These are phyloP conservation scores for Sarcophaga carnaria DNA, from an alignment of 2,888 invertebrate species.

Conservation along the genomic window DNA sequence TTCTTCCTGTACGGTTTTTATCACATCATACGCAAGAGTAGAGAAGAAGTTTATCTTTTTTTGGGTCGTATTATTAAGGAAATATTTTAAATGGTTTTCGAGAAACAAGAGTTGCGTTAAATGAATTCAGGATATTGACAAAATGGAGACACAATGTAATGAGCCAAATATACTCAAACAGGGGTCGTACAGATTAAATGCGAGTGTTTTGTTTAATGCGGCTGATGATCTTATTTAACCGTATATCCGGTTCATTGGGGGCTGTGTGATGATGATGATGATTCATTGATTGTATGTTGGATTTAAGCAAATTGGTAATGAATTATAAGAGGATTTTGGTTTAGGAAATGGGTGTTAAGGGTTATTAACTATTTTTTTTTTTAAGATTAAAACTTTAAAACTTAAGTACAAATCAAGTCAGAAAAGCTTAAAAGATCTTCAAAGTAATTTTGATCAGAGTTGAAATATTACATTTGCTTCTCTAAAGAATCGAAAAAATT, in stretches of 20 bases:
- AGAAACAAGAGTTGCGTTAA: constrained; percentile 56
- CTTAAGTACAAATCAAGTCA: too few species aligned
- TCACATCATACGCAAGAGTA: background rate
- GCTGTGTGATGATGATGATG: constrained; percentile 42
- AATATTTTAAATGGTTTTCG: constrained; percentile 58
- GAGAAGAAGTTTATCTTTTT: constrained; percentile 19
- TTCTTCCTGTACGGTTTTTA: constrained; percentile 53
- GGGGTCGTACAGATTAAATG: constrained; percentile 29
- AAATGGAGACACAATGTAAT: constrained; percentile 29
- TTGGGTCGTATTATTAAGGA: constrained; percentile 38
- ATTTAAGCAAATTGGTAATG: constrained; percentile 61
- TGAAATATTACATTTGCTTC: too few species aligned
- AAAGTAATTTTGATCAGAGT: too few species aligned
- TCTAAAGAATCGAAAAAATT: too few species aligned
- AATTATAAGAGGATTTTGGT: background rate
- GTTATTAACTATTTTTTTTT: background rate
- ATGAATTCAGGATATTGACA: constrained; percentile 56
- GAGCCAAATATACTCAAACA: background rate
- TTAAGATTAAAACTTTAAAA: too few species aligned
- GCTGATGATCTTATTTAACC: constrained; percentile 54
- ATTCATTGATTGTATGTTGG: constrained; percentile 41
- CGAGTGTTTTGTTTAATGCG: constrained; percentile 2
- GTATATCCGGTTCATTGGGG: constrained; percentile 62
- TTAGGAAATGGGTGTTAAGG: constrained; percentile 13
- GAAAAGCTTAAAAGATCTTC: too few species aligned